These are phyloP conservation scores for Puffinus mauretanicus DNA, from an alignment of 2,113 vertebrate genomes.

Conservation along the genomic window DNA sequence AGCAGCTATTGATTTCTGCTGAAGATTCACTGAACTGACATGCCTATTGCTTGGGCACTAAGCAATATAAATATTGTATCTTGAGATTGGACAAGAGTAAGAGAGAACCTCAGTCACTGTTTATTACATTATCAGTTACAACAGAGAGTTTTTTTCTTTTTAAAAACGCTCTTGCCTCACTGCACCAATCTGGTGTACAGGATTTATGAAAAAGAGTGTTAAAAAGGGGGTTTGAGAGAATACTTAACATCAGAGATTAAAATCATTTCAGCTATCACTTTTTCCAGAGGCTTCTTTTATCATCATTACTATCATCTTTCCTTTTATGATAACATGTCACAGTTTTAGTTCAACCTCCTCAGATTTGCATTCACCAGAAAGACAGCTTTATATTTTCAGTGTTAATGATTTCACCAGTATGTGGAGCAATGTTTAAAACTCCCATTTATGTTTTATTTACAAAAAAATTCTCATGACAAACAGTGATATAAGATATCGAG, in stretches of 20 bases:
- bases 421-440: not conserved
- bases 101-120: not conserved
- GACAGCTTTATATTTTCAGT: not conserved
- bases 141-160: not conserved
- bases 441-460: not conserved
- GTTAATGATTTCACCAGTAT: not conserved
- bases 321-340: not conserved
- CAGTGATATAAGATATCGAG: not conserved
- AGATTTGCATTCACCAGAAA: not conserved
- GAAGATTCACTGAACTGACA: not conserved
- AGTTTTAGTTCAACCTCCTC: not conserved
- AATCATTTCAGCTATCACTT: not conserved
- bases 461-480: not conserved
- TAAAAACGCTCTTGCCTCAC: not conserved
- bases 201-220: not conserved
- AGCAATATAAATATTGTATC: not conserved
- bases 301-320: not conserved
- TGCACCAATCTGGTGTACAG: not conserved
- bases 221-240: not conserved
- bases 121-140: not conserved
- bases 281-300: not conserved
- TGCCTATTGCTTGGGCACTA: not conserved
- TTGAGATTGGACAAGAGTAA: not conserved
- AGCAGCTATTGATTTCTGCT: conserved; percentile 18
- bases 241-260: not conserved